A percentile compares a stretch with the other conserved stretches of the same genome.
Evolutionary conservation across 2,888 invertebrate genomes (phyloP).

Genomic region (Pristionchus mayeri): DNA sequence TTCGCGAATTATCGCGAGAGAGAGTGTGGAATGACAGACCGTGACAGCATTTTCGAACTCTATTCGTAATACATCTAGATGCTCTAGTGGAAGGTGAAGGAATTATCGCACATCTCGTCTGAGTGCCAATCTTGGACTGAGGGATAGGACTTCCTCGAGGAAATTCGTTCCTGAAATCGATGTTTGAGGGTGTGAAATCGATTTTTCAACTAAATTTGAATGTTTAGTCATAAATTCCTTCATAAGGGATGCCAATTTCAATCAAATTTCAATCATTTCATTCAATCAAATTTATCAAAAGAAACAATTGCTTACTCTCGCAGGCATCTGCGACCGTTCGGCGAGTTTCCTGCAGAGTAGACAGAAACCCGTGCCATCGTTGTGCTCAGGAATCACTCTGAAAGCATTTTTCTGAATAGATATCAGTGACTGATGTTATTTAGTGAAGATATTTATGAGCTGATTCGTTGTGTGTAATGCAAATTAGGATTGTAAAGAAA

Average conservation of each 20-base stretch:
- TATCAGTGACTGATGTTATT: background rate
- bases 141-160: background rate
- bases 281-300: background rate
- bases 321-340: background rate
- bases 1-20: too few species aligned
- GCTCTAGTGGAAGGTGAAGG: background rate
- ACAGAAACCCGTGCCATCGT: slow-evolving; percentile 48
- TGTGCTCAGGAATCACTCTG: slow-evolving; percentile 49
- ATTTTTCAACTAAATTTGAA: background rate
- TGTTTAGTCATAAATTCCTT: background rate
- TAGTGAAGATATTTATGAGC: too few species aligned
- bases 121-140: slow-evolving; percentile 20
- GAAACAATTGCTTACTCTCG: background rate
- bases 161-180: slow-evolving; percentile 22
- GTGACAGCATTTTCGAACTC: too few species aligned
- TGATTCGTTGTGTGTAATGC: too few species aligned
- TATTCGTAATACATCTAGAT: background rate
- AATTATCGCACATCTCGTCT: slow-evolving; percentile 12
- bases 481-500: too few species aligned
- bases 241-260: background rate
- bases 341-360: slow-evolving; percentile 24
- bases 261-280: background rate
- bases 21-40: too few species aligned
- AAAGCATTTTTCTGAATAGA: background rate
- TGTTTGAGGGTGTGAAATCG: too few species aligned